These are phyloP conservation scores for Microcaecilia unicolor DNA, from an alignment of 2,797 vertebrate genomes.

Conservation along the genomic window DNA sequence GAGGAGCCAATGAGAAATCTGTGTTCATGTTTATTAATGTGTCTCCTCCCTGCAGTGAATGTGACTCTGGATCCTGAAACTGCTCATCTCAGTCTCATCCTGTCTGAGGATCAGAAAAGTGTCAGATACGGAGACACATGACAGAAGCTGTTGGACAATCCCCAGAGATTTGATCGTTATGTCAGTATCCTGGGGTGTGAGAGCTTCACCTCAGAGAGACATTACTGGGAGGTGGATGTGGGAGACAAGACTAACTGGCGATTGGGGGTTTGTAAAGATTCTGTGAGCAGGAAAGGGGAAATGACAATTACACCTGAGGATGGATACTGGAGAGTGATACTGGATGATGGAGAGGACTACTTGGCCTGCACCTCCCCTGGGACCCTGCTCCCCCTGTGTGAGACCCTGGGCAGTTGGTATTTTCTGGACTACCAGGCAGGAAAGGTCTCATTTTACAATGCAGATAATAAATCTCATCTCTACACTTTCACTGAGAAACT, in stretches of 20 bases:
- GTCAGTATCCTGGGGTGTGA: constrained; percentile 36
- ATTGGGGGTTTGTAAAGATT: constrained; percentile 38
- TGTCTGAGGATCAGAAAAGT: constrained; percentile 17
- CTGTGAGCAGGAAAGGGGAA: constrained; percentile 35
- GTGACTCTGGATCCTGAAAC: constrained; percentile 32
- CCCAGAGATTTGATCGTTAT: constrained; percentile 25
- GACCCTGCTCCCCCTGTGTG: constrained; percentile 17
- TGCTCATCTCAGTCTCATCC: constrained; percentile 22
- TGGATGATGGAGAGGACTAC: constrained; percentile 15
- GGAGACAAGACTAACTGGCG: constrained; percentile 42
- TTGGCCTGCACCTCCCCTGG: constrained; percentile 28
- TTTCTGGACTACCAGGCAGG: constrained; percentile 31
- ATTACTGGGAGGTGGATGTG: constrained; percentile 46
- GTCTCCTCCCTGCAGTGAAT: constrained; percentile 9
- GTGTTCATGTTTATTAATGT: too few relatives aligned
- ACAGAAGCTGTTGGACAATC: constrained; percentile 21
- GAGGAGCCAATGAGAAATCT: too few relatives aligned
- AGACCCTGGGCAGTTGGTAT: constrained; percentile 19
- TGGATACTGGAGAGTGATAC: constrained; percentile 39
- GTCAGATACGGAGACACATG: constrained; percentile 22
- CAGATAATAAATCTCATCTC: constrained; percentile 19
- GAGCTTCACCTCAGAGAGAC: constrained; percentile 25
- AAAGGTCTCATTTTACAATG: constrained; percentile 36
- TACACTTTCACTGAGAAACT: constrained; percentile 33
- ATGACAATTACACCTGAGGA: constrained; percentile 18